Evolutionary conservation across 2,797 vertebrate species (phyloP).

Genomic region (Epinephelus awoara): DNA sequence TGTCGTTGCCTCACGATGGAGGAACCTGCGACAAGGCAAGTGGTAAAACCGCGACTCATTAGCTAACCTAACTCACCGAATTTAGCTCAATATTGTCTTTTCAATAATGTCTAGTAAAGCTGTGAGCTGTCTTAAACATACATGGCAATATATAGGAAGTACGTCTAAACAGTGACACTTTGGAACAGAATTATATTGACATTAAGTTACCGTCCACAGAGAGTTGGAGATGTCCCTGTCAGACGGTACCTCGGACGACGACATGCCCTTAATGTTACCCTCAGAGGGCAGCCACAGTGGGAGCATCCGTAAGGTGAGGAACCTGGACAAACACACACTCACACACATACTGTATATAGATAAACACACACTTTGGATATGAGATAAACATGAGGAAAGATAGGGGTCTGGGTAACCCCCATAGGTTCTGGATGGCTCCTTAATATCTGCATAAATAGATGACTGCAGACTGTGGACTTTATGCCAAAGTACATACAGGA

Average conservation of each 20-base stretch:
- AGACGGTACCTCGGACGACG: slow-evolving; percentile 75
- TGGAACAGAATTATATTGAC: background rate
- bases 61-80: slow-evolving; percentile 12
- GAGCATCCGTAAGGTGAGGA: slow-evolving; percentile 82
- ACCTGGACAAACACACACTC: background rate
- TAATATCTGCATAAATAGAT: background rate
- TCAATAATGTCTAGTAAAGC: rapidly evolving
- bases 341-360: background rate
- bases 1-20: slow-evolving; percentile 68
- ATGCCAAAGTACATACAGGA: background rate
- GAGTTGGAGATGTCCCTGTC: slow-evolving; percentile 72
- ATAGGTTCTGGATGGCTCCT: background rate
- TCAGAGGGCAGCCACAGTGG: slow-evolving; percentile 65
- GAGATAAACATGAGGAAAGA: background rate
- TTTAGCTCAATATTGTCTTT: background rate
- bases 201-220: slow-evolving; percentile 46
- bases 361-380: background rate
- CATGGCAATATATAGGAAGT: background rate
- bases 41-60: slow-evolving; percentile 27
- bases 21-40: slow-evolving; percentile 76
- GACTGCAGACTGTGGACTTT: background rate
- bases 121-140: background rate
- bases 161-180: background rate
- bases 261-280: slow-evolving; percentile 51
- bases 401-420: background rate